Conservation (phyloP, 1,140 invertebrate genomes). For the Leptopilina boulardi region DNA sequence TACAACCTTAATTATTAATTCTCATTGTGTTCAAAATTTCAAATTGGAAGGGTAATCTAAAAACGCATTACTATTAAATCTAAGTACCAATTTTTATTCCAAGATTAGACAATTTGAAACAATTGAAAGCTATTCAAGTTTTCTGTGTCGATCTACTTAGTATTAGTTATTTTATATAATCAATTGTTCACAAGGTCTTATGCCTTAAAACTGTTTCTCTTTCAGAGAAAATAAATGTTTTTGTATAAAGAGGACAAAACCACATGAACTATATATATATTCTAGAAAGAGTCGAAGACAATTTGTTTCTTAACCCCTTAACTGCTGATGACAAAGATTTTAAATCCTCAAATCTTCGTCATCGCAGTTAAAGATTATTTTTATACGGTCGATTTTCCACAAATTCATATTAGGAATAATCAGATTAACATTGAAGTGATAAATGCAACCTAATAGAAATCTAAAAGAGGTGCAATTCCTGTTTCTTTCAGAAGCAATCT, state of each 20-base stretch:
- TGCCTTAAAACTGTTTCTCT: not conserved
- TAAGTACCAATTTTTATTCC: not conserved
- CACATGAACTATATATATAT: too few relatives aligned
- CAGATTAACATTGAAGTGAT: too few relatives aligned
- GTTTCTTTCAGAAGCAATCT: not conserved
- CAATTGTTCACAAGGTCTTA: constrained; percentile 1
- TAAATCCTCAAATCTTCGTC: too few relatives aligned
- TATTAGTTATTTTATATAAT: not conserved
- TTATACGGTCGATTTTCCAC: too few relatives aligned
- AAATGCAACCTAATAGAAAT: not conserved
- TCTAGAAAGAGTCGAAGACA: too few relatives aligned
- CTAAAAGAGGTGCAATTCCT: constrained; percentile 9
- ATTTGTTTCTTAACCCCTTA: too few relatives aligned
- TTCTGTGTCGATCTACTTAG: not conserved
- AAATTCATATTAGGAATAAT: too few relatives aligned
- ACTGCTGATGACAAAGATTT: too few relatives aligned
- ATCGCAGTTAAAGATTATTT: too few relatives aligned
- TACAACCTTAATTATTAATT: constrained; percentile 7
- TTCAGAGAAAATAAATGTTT: not conserved
- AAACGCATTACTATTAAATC: constrained; percentile 1
- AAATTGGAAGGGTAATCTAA: not conserved
- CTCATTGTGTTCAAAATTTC: constrained; percentile 9
- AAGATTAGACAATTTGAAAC: not conserved
- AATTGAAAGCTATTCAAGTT: constrained; percentile 14
- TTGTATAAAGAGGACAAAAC: not conserved